Conservation (phyloP, 2,888 invertebrate species). For the Diarsia brunnea region DNA sequence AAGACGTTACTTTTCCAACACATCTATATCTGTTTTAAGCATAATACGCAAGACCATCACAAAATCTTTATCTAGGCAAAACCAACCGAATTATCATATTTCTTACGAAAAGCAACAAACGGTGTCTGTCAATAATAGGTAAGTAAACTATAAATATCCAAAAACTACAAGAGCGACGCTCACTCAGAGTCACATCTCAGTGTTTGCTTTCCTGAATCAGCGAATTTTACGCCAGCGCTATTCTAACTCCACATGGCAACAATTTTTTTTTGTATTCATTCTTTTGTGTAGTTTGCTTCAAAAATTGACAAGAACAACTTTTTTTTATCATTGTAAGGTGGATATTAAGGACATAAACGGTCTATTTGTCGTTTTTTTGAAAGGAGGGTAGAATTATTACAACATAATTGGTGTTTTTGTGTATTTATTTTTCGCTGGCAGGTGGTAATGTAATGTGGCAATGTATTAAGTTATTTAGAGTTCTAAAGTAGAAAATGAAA, state of each 20-base stretch:
- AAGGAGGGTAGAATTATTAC: neutral
- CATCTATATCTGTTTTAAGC: neutral
- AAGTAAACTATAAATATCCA: constrained; percentile 24
- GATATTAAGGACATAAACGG: constrained; percentile 3
- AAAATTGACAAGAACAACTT: neutral
- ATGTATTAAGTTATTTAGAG: neutral
- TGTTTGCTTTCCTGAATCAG: constrained; percentile 35
- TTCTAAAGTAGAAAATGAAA: neutral
- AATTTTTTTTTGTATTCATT: constrained; percentile 7
- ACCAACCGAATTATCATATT: constrained; percentile 3
- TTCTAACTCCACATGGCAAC: constrained; percentile 40
- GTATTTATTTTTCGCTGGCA: neutral
- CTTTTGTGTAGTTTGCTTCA: constrained; percentile 18
- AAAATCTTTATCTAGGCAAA: constrained; percentile 12
- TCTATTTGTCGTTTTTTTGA: neutral
- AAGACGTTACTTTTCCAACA: neutral
- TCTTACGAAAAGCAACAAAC: constrained; percentile 18
- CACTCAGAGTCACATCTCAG: constrained; percentile 17
- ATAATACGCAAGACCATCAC: neutral
- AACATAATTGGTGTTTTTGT: neutral
- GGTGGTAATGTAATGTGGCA: neutral
- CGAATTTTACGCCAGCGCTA: constrained; percentile 27
- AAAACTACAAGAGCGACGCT: constrained; percentile 3
- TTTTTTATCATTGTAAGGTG: neutral
- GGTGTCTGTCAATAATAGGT: constrained; percentile 30